Evolutionary conservation across 2,797 vertebrate species (phyloP).

Genomic region (Esox masquinongy): DNA sequence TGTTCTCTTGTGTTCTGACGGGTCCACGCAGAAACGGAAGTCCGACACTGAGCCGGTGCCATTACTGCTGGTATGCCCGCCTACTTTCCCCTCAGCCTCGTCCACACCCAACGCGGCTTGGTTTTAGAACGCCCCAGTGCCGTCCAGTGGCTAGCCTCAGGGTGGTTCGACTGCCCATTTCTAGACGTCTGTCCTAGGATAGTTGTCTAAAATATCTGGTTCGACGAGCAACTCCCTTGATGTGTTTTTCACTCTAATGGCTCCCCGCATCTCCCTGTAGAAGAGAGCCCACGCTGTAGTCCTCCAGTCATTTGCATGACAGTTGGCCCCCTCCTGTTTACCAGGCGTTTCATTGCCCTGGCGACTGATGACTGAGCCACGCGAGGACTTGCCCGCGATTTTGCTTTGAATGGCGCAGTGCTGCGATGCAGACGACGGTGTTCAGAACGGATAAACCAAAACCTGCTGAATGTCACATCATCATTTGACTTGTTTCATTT

Average conservation of each 20-base stretch:
- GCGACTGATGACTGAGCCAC: background rate
- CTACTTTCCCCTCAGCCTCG: conserved; percentile 18
- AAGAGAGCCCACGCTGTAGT: background rate
- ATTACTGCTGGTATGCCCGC: conserved; percentile 33
- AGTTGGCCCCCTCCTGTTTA: background rate
- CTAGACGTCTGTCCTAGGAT: background rate
- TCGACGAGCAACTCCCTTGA: background rate
- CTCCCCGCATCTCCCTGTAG: background rate
- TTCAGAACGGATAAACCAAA: background rate
- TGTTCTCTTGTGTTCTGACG: conserved; percentile 75
- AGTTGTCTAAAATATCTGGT: background rate
- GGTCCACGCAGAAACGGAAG: conserved; percentile 84
- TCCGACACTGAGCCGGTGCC: conserved; percentile 60
- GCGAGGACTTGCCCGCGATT: background rate
- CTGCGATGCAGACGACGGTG: background rate
- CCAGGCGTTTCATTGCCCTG: background rate
- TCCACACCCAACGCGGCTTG: background rate
- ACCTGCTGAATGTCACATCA: background rate
- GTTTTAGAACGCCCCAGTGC: conserved; percentile 6
- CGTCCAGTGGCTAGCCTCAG: background rate
- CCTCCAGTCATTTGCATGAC: background rate
- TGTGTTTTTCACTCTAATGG: background rate
- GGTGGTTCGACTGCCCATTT: background rate
- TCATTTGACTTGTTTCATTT: background rate
- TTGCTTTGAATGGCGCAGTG: background rate